These are phyloP conservation scores for Xestia sexstrigata DNA, from an alignment of 2,888 invertebrate species.

Conservation along the genomic window DNA sequence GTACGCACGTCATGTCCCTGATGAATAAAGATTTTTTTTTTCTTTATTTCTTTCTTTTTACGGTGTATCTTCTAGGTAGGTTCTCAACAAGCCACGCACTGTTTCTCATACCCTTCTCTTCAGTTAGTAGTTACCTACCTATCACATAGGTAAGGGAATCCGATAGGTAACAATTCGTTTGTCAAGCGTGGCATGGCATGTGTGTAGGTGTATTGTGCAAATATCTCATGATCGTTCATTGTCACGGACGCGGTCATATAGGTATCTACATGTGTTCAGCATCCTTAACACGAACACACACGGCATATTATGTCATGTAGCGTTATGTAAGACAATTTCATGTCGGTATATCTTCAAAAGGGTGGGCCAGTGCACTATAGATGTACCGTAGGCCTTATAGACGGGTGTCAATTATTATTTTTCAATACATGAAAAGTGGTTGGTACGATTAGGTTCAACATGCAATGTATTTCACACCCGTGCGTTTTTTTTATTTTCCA, in stretches of 20 bases:
- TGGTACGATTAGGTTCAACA: too few relatives aligned
- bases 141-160: slow-evolving; percentile 29
- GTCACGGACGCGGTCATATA: slow-evolving; percentile 7
- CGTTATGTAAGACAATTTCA: slow-evolving; percentile 4
- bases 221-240: slow-evolving; percentile 35
- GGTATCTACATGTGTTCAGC: slow-evolving; percentile 2
- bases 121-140: too few relatives aligned
- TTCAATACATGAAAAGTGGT: too few relatives aligned
- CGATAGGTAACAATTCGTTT: slow-evolving; percentile 33
- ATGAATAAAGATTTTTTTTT: too few relatives aligned
- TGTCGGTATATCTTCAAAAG: not conserved
- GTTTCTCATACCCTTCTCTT: not conserved
- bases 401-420: too few relatives aligned
- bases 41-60: too few relatives aligned
- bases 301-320: too few relatives aligned
- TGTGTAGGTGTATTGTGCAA: slow-evolving; percentile 24
- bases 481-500: too few relatives aligned
- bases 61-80: not conserved
- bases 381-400: not conserved
- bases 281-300: not conserved
- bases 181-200: slow-evolving; percentile 29
- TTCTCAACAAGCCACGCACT: not conserved
- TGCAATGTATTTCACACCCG: too few relatives aligned
- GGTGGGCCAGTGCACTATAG: not conserved
- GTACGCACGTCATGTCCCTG: too few relatives aligned